phyloP scores from a whole-genome alignment of 2,113 vertebrate species.

The Empidonax alnorum region DNA sequence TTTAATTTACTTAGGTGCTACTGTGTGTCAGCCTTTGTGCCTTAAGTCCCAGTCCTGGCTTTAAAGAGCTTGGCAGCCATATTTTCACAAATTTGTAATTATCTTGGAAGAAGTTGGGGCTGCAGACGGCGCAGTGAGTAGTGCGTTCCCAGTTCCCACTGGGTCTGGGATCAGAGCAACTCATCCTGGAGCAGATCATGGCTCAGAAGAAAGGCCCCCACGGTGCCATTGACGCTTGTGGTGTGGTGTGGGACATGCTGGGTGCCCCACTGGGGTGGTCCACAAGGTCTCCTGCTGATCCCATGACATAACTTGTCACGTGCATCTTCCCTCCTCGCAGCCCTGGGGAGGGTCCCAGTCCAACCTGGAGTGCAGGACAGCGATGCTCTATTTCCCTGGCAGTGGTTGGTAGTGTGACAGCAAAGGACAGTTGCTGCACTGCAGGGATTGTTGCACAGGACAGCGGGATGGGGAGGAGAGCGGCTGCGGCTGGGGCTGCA shows the following conservation, averaged over 20 bases:
- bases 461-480: not conserved
- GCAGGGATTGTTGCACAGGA: not conserved
- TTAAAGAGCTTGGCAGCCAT: not conserved
- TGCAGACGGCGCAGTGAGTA: not conserved
- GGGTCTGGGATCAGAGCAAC: not conserved
- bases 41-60: not conserved
- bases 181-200: rapidly evolving
- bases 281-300: not conserved
- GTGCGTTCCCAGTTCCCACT: not conserved
- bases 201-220: not conserved
- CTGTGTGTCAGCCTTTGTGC: constrained; percentile 28
- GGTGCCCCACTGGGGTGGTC: rapidly evolving
- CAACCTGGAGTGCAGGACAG: not conserved
- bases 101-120: not conserved
- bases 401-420: not conserved
- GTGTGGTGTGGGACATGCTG: not conserved
- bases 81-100: constrained; percentile 17
- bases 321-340: not conserved
- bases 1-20: constrained; percentile 45
- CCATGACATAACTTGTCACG: rapidly evolving
- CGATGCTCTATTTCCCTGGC: not conserved
- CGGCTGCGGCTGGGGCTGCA: not conserved
- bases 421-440: not conserved
- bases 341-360: rapidly evolving
- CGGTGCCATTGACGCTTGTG: not conserved